phyloP scores from a whole-genome alignment of 2,797 vertebrate species.

The Pristis pectinata region DNA sequence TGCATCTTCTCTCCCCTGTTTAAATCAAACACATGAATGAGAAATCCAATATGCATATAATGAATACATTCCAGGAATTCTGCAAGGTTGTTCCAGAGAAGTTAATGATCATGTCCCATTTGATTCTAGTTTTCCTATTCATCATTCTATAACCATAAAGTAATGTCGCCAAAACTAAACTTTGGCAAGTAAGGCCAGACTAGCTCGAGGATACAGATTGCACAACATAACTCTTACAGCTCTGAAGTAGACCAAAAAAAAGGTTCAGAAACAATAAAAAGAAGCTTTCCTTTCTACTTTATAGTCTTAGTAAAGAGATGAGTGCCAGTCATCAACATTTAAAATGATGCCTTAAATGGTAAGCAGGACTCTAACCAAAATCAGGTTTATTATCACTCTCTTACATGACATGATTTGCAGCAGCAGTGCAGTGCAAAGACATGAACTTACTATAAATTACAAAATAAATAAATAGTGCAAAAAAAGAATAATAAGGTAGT shows the following conservation, averaged over 20 bases:
- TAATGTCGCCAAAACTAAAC: not conserved
- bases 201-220: not conserved
- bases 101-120: not conserved
- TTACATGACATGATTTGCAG: too few relatives aligned
- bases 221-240: not conserved
- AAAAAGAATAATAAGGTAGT: too few relatives aligned
- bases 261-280: not conserved
- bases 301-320: not conserved
- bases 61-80: not conserved
- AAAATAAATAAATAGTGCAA: too few relatives aligned
- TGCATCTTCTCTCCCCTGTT: constrained; percentile 22
- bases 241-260: not conserved
- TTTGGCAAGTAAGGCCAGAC: not conserved
- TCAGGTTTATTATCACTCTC: too few relatives aligned
- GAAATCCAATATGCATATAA: not conserved
- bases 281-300: not conserved
- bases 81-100: not conserved
- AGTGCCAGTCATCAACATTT: not conserved
- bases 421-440: too few relatives aligned
- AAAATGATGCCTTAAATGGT: not conserved
- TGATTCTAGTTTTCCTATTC: not conserved
- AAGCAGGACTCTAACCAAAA: too few relatives aligned
- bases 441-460: too few relatives aligned
- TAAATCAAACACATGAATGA: not conserved
- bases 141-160: not conserved